Base-by-base conservation (phyloP, 2,888 invertebrate genomes). In the Ypsolopha scabrella region DNA sequence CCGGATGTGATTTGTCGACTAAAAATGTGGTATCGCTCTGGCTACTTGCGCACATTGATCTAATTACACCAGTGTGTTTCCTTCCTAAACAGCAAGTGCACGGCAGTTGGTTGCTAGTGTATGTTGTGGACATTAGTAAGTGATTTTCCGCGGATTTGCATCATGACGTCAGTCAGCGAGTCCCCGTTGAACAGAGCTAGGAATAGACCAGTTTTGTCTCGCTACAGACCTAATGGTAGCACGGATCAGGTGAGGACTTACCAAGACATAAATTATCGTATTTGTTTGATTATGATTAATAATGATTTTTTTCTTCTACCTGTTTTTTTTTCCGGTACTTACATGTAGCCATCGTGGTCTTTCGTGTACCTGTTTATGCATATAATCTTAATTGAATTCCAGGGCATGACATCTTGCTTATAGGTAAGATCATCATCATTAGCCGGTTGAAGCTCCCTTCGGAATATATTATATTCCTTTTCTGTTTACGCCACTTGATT, bases 1-100 rank as follows among this genome's bases (percentile, higher is more conserved):
- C 80, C 86, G 86, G 86, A 85, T 85, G 80, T 82, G 85, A 82
- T 83, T 83, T 82, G 83, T 80, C 80, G 80, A 78, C 75, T 73
- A 73, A 82, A 79, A 78, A 79, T 80, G 82, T 80, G 74, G 75
- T 80, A 83, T 85, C 81, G 72, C 73, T 62, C 71, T 70, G 68
- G 75, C 65, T 67, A 70, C 74, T 65, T 65, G 67, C 64, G 66
- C 67, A 69, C 63, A 67, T 68, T 68, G 68, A 68, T 71, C 70
- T 74, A 76, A 75, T 75, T 75, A 68, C 67, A 70, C 68, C 79
- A 80, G 77, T 76, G 67, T 77, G 77, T 77, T 79, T 80, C 80
- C 80, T 78, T 72, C 74, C 66, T 72, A 68, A 73, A 64, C 64
- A 58, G 66, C 65, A 60, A 48, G 52, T 53, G 52, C 14, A 50